Conservation (phyloP, 2,113 vertebrate genomes). For the Phainopepla nitens region DNA sequence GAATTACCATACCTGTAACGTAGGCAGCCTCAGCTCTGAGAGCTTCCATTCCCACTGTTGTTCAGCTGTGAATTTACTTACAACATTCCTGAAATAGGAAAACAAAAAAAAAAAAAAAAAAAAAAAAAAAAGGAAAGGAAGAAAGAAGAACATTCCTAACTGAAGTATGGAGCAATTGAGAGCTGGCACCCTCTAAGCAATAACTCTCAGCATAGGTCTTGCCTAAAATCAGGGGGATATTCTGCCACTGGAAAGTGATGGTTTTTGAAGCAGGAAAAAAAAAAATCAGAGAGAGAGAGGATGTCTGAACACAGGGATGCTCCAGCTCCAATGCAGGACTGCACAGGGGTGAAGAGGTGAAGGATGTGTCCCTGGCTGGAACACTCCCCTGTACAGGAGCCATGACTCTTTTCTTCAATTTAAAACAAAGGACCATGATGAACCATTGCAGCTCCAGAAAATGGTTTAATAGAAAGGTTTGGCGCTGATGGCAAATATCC, state of each 20-base stretch:
- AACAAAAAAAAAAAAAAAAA: accelerated
- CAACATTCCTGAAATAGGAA: not conserved
- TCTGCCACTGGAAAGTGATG: not conserved
- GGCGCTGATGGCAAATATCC: not conserved
- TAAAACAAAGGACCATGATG: not conserved
- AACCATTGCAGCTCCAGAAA: not conserved
- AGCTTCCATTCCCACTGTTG: not conserved
- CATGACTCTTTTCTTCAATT: not conserved
- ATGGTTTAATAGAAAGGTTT: not conserved
- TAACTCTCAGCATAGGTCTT: not conserved
- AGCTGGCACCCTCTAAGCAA: not conserved
- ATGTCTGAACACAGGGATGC: not conserved
- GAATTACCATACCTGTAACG: conserved; percentile 45
- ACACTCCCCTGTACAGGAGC: not conserved
- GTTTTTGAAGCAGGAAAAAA: not conserved
- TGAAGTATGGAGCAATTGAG: not conserved
- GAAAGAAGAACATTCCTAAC: not conserved
- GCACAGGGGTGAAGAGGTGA: not conserved
- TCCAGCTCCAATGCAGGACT: not conserved
- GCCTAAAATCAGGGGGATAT: not conserved
- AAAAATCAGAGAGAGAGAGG: not conserved
- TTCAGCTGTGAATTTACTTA: conserved; percentile 11
- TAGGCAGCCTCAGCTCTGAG: conserved; percentile 3
- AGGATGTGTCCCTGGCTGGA: not conserved
- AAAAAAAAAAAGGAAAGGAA: too few species aligned